Conservation (phyloP, 2,797 vertebrate genomes). For the Phataginus tricuspis region DNA sequence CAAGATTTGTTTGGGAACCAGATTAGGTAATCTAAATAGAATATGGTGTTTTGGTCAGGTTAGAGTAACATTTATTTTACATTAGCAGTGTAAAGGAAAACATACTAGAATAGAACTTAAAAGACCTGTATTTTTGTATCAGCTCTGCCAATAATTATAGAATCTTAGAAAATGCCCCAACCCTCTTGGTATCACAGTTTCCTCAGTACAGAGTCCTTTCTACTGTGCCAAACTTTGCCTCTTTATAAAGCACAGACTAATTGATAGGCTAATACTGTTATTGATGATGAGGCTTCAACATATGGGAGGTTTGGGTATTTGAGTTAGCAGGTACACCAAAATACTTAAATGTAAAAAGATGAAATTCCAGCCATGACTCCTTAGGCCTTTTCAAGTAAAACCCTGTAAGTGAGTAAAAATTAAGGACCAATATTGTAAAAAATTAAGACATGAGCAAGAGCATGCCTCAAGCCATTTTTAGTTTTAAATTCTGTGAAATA, state of each 20-base stretch:
- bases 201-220: neutral
- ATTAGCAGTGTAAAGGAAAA: neutral
- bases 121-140: neutral
- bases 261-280: neutral
- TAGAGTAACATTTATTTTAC: neutral
- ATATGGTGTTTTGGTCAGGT: neutral
- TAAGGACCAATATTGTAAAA: neutral
- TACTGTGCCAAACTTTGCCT: neutral
- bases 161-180: neutral
- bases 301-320: neutral
- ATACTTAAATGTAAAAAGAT: neutral
- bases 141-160: neutral
- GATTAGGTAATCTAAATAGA: neutral
- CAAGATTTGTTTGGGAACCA: neutral
- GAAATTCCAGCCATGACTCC: neutral
- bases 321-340: neutral
- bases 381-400: slow-evolving; percentile 9
- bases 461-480: neutral
- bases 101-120: neutral
- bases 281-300: neutral
- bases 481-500: neutral
- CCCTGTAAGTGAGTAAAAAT: neutral
- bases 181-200: neutral
- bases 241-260: neutral
- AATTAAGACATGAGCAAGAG: neutral